A percentile compares a stretch with the other conserved stretches of the same genome.
These are phyloP conservation scores for Agrotis clavis DNA, from an alignment of 2,888 invertebrate species.

Conservation along the genomic window DNA sequence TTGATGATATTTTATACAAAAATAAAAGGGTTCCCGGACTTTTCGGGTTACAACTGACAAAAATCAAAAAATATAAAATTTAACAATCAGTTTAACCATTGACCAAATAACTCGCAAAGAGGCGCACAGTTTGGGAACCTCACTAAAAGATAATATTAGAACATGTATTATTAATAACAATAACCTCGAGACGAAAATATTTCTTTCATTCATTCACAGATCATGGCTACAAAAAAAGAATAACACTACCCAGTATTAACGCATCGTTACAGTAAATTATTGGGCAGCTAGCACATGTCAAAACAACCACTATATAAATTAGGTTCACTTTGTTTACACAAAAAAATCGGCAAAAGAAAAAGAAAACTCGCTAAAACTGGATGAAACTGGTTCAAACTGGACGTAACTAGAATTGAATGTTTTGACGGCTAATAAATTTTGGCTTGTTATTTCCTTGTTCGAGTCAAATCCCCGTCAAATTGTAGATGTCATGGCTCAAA, in stretches of 20 bases:
- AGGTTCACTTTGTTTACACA: slow-evolving; percentile 41
- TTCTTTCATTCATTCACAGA: slow-evolving; percentile 52
- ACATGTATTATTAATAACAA: slow-evolving; percentile 19
- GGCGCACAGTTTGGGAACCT: no score
- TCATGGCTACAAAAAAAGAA: slow-evolving; percentile 6
- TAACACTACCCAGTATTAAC: slow-evolving; percentile 9
- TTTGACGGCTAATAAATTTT: slow-evolving; percentile 42
- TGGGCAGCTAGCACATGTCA: slow-evolving; percentile 26
- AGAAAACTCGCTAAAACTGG: slow-evolving; percentile 32
- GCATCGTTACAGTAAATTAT: slow-evolving; percentile 36
- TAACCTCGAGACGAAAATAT: slow-evolving; percentile 28
- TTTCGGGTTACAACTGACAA: no score
- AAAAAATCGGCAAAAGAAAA: slow-evolving; percentile 38
- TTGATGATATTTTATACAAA: no score
- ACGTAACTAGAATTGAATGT: slow-evolving; percentile 34
- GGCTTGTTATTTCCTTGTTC: slow-evolving; percentile 53
- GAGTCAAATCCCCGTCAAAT: slow-evolving; percentile 32
- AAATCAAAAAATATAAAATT: no score
- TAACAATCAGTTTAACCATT: no score
- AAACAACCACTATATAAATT: slow-evolving; percentile 35
- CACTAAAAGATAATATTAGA: slow-evolving; percentile 31
- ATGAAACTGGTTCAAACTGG: slow-evolving; percentile 48
- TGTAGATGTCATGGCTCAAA: slow-evolving; percentile 22
- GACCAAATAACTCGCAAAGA: no score
- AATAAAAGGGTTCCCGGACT: no score